These are phyloP conservation scores for Lacanobia oleracea DNA, from an alignment of 2,888 invertebrate species.

Conservation along the genomic window DNA sequence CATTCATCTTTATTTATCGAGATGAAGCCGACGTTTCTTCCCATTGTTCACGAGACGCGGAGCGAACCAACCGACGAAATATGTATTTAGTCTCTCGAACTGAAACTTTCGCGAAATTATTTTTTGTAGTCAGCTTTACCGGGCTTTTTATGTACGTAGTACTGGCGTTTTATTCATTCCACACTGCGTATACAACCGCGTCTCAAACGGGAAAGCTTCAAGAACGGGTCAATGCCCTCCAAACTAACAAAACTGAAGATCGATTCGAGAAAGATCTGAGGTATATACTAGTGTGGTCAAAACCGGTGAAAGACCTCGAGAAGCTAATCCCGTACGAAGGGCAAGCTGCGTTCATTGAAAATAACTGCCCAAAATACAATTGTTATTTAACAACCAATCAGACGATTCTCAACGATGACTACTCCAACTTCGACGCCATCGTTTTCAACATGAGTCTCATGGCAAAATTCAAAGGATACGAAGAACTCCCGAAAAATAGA, in stretches of 20 bases:
- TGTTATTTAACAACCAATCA: conserved; percentile 81
- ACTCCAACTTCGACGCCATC: conserved; percentile 80
- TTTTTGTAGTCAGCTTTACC: conserved; percentile 79
- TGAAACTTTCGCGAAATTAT: conserved; percentile 79
- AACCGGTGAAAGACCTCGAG: conserved; percentile 9
- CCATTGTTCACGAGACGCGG: conserved; percentile 66
- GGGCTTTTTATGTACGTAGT: conserved; percentile 79
- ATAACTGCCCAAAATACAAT: conserved; percentile 76
- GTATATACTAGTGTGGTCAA: conserved; percentile 80
- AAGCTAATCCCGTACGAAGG: conserved; percentile 66
- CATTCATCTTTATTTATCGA: conserved; percentile 71
- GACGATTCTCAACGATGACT: conserved; percentile 68
- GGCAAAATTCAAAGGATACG: conserved; percentile 62
- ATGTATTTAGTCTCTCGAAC: conserved; percentile 77
- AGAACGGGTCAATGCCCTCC: conserved; percentile 49
- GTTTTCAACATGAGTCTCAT: conserved; percentile 76
- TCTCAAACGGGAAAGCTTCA: conserved; percentile 64
- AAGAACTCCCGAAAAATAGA: conserved; percentile 72
- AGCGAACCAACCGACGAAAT: conserved; percentile 59
- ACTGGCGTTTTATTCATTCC: conserved; percentile 81
- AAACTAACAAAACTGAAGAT: conserved; percentile 29
- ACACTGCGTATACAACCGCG: conserved; percentile 71
- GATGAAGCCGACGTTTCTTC: conserved; percentile 62
- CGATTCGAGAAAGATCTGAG: conserved; percentile 69
- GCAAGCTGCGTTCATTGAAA: conserved; percentile 71